Conservation (phyloP, 1,140 invertebrate genomes). For the Temnothorax nylanderi region DNA sequence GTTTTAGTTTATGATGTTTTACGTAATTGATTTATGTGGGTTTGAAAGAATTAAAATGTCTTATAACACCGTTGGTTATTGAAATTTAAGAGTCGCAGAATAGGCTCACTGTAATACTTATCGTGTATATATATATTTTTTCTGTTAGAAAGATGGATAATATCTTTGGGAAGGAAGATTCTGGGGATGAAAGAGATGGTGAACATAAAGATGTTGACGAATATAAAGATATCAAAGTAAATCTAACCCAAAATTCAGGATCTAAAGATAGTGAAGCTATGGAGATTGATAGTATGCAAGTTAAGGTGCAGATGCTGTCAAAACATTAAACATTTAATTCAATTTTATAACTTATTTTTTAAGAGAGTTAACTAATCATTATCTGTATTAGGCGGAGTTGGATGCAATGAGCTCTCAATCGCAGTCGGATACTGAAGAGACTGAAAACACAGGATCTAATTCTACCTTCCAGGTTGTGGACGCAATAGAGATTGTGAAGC, state of each 20-base stretch:
- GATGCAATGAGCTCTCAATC: constrained; percentile 73
- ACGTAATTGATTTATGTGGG: neutral
- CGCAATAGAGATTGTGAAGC: constrained; percentile 70
- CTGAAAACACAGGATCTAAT: constrained; percentile 33
- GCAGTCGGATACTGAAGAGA: constrained; percentile 73
- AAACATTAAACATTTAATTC: neutral
- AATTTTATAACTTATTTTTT: neutral
- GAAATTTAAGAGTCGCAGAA: neutral
- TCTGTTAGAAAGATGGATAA: constrained; percentile 71
- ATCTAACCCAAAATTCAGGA: constrained; percentile 51
- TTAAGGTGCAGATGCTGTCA: constrained; percentile 61
- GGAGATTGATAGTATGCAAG: constrained; percentile 52
- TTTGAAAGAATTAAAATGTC: neutral
- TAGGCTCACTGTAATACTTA: neutral
- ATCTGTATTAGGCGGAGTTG: constrained; percentile 58
- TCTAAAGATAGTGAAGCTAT: constrained; percentile 64
- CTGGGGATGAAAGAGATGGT: constrained; percentile 76
- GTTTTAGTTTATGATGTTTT: neutral
- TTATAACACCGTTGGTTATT: neutral
- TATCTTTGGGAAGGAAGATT: constrained; percentile 80
- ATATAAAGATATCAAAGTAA: constrained; percentile 57
- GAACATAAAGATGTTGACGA: constrained; percentile 65
- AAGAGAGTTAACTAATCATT: neutral
- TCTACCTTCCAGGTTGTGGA: constrained; percentile 15
- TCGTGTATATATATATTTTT: neutral